Percentiles rank a stretch among this genome's conserved stretches.
Conservation (phyloP, 2,888 invertebrate species). For the Physocephala rufipes region DNA sequence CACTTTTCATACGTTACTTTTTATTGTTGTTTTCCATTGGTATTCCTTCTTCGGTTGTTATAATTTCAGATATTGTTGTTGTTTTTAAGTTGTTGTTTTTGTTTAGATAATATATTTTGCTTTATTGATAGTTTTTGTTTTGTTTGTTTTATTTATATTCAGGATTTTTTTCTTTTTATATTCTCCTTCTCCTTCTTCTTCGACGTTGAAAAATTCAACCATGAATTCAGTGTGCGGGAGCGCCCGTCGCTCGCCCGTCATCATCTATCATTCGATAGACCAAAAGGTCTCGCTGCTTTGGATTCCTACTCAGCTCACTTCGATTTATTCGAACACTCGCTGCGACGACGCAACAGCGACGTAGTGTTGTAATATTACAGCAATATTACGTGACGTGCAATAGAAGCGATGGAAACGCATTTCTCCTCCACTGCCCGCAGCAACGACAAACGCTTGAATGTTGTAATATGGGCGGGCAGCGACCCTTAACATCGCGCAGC, state of each 20-base stretch:
- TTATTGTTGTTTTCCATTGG: constrained; percentile 27
- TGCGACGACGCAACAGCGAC: constrained; percentile 7
- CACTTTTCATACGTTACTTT: not conserved
- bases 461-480: too few relatives aligned
- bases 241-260: not conserved
- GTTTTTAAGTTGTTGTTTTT: too few relatives aligned
- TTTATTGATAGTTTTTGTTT: not conserved
- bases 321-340: too few relatives aligned
- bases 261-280: not conserved
- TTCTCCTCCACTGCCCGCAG: not conserved
- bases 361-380: too few relatives aligned
- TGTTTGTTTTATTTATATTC: constrained; percentile 15
- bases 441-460: not conserved
- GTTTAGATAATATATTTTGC: too few relatives aligned
- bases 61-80: not conserved
- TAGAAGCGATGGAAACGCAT: too few relatives aligned
- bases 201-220: constrained; percentile 13
- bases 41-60: too few relatives aligned
- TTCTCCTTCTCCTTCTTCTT: not conserved
- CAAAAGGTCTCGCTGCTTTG: too few relatives aligned
- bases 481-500: too few relatives aligned
- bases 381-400: too few relatives aligned
- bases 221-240: constrained; percentile 13
- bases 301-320: too few relatives aligned
- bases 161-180: not conserved